Evolutionary conservation across 37 sponge, comb jelly and placozoan species (phyloP).

Genomic region (Axinella damicornis): DNA sequence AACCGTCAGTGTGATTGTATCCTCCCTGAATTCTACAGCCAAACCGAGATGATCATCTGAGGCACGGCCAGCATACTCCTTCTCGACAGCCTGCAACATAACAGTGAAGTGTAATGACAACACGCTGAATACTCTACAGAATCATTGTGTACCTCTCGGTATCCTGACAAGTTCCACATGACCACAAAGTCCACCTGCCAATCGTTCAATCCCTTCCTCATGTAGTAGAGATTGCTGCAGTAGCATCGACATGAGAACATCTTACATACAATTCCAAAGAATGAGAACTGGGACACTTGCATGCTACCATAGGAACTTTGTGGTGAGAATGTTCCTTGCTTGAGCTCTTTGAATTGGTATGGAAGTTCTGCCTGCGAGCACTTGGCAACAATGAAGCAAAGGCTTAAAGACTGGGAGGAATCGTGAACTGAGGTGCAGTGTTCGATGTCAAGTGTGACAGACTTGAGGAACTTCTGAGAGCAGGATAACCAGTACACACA

Average conservation of each 20-base stretch:
- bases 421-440: neutral
- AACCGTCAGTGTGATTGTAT: neutral
- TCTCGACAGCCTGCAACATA: no score
- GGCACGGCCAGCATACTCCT: no score
- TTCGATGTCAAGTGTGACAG: neutral
- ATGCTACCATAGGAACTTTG: neutral
- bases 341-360: neutral
- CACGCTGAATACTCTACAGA: no score
- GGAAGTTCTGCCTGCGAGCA: neutral
- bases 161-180: no score
- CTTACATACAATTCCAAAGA: neutral
- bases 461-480: neutral
- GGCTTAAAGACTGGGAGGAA: neutral
- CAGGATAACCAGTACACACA: neutral
- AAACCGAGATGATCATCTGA: no score
- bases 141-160: no score
- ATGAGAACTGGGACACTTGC: neutral
- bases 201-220: no score
- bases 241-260: neutral
- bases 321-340: neutral
- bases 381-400: neutral
- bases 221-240: no score
- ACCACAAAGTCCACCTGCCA: no score
- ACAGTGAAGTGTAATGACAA: no score
- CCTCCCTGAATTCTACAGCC: neutral